Base-by-base conservation (phyloP, 2,797 vertebrate species). In the Alcedo quadribrachys region DNA sequence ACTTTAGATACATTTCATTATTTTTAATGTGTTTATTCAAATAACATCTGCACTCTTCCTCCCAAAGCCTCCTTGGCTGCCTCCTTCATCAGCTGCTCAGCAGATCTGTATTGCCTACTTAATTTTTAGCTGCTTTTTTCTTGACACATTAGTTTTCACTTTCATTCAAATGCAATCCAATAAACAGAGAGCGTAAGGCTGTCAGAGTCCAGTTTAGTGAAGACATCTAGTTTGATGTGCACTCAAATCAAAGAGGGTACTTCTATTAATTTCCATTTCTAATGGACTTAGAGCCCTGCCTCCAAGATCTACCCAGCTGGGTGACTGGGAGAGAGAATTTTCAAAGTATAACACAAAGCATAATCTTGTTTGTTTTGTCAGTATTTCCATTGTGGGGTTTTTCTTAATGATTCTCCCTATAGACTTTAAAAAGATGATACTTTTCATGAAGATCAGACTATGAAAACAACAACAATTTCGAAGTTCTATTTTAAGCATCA, bases 1-100 rank as follows among this genome's bases (percentile, higher is more conserved):
- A 60, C 12, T 17, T 82, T 68, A 75, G 43, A 69, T 48, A 42
- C 2, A 22, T 45, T 81, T 82, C 21, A 53, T 46, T 73, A 80
- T 51, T 92, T 92, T 61, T 67, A 84, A 81, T 5, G 45, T 21
- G 8, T 75, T 92, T 85, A 60, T 68, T 87, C 58, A 90, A 92
- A 93, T 61, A 65, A 80, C 63, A 40, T 5, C n/a, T 74, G 22
- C 22, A 54, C 28, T 74, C 91, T 87, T 60, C 51, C 22, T 71
- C 40, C 62, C 63, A 83, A 61, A 33, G 12, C 22, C 37, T 89
- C 42, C 42, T 76, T 32, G 60, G 43, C 53, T 25, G 33, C 32
- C 50, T 87, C 54, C 86, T 76, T 40, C 43, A 60, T 37, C 79
- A 51, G 27, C 81, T 92, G 40, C 57, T 89, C 57, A 84, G 50